Evolutionary conservation across 64 coral and sea anemone species (phyloP).

Genomic region (Stichodactyla mertensii): DNA sequence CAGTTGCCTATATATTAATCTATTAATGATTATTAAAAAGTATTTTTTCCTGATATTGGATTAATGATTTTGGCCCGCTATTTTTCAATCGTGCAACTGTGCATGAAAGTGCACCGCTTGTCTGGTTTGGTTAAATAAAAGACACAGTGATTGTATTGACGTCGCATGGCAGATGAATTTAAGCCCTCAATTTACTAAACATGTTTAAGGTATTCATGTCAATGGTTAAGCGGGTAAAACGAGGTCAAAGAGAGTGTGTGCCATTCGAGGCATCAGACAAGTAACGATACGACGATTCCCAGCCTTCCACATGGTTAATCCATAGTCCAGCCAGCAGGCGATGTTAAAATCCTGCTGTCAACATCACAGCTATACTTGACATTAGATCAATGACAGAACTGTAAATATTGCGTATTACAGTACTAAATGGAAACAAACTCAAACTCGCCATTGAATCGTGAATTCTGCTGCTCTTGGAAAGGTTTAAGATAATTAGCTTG

Average conservation of each 20-base stretch:
- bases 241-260: background rate
- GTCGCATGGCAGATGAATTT: background rate
- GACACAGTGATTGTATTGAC: too few relatives aligned
- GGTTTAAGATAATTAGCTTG: background rate
- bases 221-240: background rate
- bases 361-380: conserved; percentile 1
- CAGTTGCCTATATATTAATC: too few relatives aligned
- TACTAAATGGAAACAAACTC: background rate
- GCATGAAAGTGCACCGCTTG: background rate
- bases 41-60: background rate
- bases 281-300: background rate
- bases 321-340: background rate
- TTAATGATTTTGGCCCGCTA: background rate
- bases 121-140: too few relatives aligned
- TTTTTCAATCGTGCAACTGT: background rate
- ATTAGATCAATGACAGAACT: background rate
- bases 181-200: background rate
- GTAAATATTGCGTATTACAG: conserved; percentile 7
- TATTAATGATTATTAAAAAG: background rate
- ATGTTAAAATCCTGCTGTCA: background rate
- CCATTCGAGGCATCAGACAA: background rate
- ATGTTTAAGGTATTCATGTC: conserved; percentile 5
- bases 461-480: background rate
- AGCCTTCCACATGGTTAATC: background rate
- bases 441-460: background rate